A percentile compares a stretch with the other conserved stretches of the same genome.
Evolutionary conservation across 2,113 vertebrate species (phyloP).

Genomic region (Indri indri): DNA sequence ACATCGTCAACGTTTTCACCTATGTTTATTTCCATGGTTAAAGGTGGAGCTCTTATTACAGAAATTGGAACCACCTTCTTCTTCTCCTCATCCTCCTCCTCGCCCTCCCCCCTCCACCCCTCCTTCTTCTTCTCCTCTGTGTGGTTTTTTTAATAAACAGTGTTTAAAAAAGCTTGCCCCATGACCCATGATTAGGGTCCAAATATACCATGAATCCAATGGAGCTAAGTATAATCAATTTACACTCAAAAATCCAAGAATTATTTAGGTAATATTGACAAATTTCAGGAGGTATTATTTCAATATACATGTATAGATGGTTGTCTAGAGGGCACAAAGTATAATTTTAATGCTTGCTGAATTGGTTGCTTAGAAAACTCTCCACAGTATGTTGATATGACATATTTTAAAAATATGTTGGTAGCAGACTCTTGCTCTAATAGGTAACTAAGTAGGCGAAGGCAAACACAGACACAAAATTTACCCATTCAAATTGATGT

Average conservation of each 20-base stretch:
- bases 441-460: not conserved
- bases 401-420: not conserved
- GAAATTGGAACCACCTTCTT: no score
- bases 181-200: not conserved
- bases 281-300: not conserved
- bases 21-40: not conserved
- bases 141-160: not conserved
- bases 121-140: not conserved
- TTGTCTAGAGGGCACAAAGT: not conserved
- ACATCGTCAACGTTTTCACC: not conserved
- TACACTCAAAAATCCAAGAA: not conserved
- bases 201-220: not conserved
- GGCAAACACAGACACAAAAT: not conserved
- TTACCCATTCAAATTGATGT: not conserved
- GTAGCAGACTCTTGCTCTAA: not conserved
- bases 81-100: not conserved
- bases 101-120: not conserved
- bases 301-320: not conserved
- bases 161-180: not conserved
- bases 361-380: not conserved
- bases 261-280: not conserved
- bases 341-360: not conserved
- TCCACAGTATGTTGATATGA: not conserved
- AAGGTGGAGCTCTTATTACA: not conserved
- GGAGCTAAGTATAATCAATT: not conserved